A percentile compares a stretch with the other conserved stretches of the same genome.
These are phyloP conservation scores for Toxotes chatareus DNA, from an alignment of 2,113 vertebrate species.

Conservation along the genomic window DNA sequence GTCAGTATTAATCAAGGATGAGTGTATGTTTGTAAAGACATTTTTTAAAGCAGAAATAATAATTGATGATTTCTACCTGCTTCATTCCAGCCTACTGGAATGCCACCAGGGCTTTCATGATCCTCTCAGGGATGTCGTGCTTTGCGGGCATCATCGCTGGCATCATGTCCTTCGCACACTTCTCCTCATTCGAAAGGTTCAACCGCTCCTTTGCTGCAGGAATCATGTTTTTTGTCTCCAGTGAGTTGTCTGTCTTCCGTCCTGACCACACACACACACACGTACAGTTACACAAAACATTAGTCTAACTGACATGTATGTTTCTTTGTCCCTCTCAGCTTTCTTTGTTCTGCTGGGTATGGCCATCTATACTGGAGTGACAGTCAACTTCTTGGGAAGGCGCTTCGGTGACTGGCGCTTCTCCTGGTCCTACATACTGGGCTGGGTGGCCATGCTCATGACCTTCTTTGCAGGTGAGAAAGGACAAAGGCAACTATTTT, in stretches of 20 bases:
- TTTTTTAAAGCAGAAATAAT: not conserved
- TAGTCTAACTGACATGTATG: not conserved
- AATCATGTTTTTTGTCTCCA: slow-evolving; percentile 89
- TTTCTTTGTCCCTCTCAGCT: slow-evolving; percentile 67
- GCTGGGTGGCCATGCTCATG: slow-evolving; percentile 91
- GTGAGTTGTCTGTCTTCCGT: slow-evolving; percentile 79
- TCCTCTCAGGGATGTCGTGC: slow-evolving; percentile 88
- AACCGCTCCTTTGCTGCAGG: slow-evolving; percentile 89
- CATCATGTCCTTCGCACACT: slow-evolving; percentile 88
- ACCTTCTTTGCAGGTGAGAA: slow-evolving; percentile 90
- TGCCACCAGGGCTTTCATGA: slow-evolving; percentile 91
- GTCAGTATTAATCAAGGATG: not conserved
- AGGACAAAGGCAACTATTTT: not conserved
- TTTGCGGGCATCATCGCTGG: slow-evolving; percentile 87
- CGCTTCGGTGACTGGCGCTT: slow-evolving; percentile 92
- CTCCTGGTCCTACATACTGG: slow-evolving; percentile 92
- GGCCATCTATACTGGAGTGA: slow-evolving; percentile 90
- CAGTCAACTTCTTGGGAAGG: slow-evolving; percentile 88
- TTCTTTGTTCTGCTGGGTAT: slow-evolving; percentile 88
- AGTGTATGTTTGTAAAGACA: not conserved
- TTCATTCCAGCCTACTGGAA: slow-evolving; percentile 88
- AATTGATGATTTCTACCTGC: slow-evolving; percentile 1
- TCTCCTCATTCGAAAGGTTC: slow-evolving; percentile 87
- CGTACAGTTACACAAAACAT: not conserved
- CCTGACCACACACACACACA: not conserved